Evolutionary conservation across 1,140 invertebrate genomes (phyloP).

Genomic region (Drosophila sproati): DNA sequence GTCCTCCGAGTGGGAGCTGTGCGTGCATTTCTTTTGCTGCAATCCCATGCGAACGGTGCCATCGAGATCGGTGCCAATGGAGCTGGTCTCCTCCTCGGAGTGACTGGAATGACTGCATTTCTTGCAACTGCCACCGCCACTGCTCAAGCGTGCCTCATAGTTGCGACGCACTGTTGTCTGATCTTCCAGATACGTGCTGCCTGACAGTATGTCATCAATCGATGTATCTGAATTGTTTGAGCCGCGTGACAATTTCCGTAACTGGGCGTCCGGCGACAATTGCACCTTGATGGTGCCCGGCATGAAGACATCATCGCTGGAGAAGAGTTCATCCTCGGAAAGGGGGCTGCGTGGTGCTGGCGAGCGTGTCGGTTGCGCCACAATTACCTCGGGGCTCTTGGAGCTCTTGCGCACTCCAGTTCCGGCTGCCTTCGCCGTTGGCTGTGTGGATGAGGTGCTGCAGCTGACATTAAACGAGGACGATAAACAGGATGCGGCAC

Average conservation of each 20-base stretch:
- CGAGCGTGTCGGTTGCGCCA: conserved; percentile 87
- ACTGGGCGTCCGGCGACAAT: conserved; percentile 86
- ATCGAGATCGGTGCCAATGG: conserved; percentile 90
- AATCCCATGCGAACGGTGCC: conserved; percentile 91
- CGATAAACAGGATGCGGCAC: conserved; percentile 86
- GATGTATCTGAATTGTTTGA: conserved; percentile 88
- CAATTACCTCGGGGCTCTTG: conserved; percentile 85
- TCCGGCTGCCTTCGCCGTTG: conserved; percentile 43
- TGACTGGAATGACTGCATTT: conserved; percentile 88
- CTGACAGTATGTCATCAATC: conserved; percentile 86
- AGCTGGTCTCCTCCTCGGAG: conserved; percentile 89
- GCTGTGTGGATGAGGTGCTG: conserved; percentile 69
- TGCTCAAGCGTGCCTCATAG: conserved; percentile 79
- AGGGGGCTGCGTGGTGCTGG: conserved; percentile 86
- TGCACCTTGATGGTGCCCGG: conserved; percentile 86
- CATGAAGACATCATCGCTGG: conserved; percentile 88
- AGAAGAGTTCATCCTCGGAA: conserved; percentile 88
- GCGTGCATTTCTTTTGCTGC: conserved; percentile 90
- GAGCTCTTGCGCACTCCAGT: conserved; percentile 55
- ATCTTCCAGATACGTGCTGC: conserved; percentile 84
- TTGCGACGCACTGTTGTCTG: conserved; percentile 78
- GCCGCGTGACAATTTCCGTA: conserved; percentile 87
- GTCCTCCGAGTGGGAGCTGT: conserved; percentile 92
- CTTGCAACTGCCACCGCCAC: conserved; percentile 85
- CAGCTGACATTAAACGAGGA: conserved; percentile 81